Conservation (phyloP, 2,797 vertebrate species). For the Heterohyrax brucei region DNA sequence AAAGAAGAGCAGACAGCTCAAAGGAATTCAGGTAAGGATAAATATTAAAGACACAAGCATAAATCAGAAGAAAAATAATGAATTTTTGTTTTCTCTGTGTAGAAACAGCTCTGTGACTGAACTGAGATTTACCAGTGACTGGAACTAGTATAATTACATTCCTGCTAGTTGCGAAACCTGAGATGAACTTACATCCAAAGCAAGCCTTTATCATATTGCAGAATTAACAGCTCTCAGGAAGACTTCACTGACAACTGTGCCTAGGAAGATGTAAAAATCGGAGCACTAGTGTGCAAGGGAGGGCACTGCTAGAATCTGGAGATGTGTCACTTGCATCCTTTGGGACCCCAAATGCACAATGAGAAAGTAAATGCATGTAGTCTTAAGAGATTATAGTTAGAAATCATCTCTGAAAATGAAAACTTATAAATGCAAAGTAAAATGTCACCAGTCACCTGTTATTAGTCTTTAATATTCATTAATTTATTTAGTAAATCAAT, state of each 20-base stretch:
- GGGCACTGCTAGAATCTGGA: background rate
- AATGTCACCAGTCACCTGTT: background rate
- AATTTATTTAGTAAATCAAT: background rate
- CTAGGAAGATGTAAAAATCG: background rate
- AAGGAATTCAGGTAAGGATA: conserved; percentile 24
- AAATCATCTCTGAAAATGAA: background rate
- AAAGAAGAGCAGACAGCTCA: conserved; percentile 10
- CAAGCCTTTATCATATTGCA: background rate
- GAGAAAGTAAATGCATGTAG: background rate
- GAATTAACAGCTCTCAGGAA: conserved; percentile 15
- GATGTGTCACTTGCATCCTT: background rate
- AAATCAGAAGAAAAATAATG: conserved; percentile 12
- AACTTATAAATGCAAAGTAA: background rate
- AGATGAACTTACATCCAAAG: background rate
- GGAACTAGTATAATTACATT: background rate
- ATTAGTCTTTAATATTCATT: conserved; percentile 32
- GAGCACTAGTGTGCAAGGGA: background rate
- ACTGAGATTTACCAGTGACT: background rate
- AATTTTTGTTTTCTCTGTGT: background rate
- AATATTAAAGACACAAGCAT: background rate
- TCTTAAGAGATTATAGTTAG: background rate
- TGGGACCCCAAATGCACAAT: background rate
- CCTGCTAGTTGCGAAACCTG: background rate
- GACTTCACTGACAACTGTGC: background rate
- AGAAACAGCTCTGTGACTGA: background rate